phyloP scores from a whole-genome alignment of 2,888 invertebrate species.

The Andrena flavipes region DNA sequence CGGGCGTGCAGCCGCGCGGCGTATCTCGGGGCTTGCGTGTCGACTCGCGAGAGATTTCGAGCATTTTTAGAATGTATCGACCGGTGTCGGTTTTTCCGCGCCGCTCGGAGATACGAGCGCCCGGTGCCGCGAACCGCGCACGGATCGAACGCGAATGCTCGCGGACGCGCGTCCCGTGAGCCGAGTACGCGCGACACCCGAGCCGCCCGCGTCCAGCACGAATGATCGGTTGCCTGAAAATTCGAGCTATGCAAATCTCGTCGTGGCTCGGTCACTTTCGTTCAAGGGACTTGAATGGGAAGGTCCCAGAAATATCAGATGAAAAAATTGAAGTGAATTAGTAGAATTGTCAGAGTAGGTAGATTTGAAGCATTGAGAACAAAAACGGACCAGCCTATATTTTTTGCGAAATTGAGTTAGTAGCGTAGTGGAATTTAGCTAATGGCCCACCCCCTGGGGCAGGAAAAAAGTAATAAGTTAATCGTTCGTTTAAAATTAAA shows the following conservation, averaged over 20 bases:
- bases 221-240: not conserved
- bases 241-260: not conserved
- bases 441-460: too few relatives aligned
- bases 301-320: too few relatives aligned
- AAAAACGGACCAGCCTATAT: too few relatives aligned
- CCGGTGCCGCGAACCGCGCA: constrained; percentile 22
- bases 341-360: too few relatives aligned
- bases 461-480: too few relatives aligned
- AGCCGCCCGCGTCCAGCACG: not conserved
- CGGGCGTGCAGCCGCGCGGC: constrained; percentile 13
- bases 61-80: constrained; percentile 42
- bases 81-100: constrained; percentile 35
- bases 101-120: constrained; percentile 29
- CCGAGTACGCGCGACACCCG: not conserved
- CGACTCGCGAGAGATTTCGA: constrained; percentile 33
- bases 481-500: too few relatives aligned
- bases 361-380: too few relatives aligned
- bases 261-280: not conserved
- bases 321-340: too few relatives aligned
- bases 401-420: too few relatives aligned
- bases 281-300: too few relatives aligned
- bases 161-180: constrained; percentile 19
- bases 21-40: constrained; percentile 21
- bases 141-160: constrained; percentile 50
- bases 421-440: too few relatives aligned